Conservation (phyloP, 2,113 vertebrate species). For the Vimba vimba region DNA sequence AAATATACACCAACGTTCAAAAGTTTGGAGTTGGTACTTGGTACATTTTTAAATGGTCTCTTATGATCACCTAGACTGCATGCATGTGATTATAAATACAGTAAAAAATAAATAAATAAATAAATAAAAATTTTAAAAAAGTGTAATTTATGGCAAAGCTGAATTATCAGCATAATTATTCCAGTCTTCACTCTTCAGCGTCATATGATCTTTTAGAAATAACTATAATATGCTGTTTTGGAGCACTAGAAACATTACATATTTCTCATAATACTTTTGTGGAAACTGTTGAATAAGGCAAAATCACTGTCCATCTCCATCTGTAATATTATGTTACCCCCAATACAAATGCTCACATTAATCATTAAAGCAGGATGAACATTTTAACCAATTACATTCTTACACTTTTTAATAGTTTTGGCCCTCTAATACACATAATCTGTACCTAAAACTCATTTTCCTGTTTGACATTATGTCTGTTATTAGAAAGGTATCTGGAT, state of each 20-base stretch:
- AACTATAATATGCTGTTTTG: too few relatives aligned
- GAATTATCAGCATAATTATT: too few relatives aligned
- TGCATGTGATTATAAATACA: neutral
- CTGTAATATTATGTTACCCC: neutral
- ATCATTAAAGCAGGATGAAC: neutral
- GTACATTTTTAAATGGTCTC: neutral
- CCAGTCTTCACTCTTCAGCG: neutral
- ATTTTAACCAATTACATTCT: neutral
- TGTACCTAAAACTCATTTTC: neutral
- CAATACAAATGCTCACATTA: neutral
- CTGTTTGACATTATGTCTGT: neutral
- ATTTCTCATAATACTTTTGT: neutral
- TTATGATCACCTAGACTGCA: neutral
- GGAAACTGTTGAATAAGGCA: neutral
- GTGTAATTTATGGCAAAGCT: neutral
- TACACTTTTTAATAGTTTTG: neutral
- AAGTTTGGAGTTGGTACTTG: neutral
- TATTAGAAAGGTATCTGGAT: slow-evolving; percentile 84
- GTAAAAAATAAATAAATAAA: too few relatives aligned
- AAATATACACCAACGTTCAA: neutral
- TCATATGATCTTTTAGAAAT: neutral
- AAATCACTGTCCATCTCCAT: neutral
- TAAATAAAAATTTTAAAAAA: too few relatives aligned
- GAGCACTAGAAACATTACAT: neutral
- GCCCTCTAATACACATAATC: neutral